Conservation (phyloP, 2,888 invertebrate genomes). For the Melieria omissa region DNA sequence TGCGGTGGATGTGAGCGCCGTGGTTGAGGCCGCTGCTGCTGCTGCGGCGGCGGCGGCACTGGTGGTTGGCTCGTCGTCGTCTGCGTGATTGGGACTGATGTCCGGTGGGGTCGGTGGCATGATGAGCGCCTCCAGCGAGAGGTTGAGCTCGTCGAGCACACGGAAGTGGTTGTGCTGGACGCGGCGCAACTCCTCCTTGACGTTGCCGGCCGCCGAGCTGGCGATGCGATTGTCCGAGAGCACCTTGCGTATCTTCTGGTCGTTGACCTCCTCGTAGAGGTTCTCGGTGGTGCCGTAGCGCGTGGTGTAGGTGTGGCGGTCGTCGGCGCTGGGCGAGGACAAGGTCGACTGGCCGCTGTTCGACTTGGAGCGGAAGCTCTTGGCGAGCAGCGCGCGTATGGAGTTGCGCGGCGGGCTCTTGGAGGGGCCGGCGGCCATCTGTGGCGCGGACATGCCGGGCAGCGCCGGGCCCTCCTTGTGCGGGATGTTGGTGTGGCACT, state of each 20-base stretch:
- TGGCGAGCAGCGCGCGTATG: slow-evolving; percentile 63
- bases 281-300: slow-evolving; percentile 84
- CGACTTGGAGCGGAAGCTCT: slow-evolving; percentile 63
- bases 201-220: slow-evolving; percentile 73
- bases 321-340: slow-evolving; percentile 61
- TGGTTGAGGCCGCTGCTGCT: slow-evolving; percentile 38
- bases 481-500: slow-evolving; percentile 74
- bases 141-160: slow-evolving; percentile 86
- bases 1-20: slow-evolving; percentile 27
- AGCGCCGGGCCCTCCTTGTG: slow-evolving; percentile 54
- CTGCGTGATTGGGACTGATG: slow-evolving; percentile 69
- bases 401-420: slow-evolving; percentile 66
- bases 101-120: slow-evolving; percentile 78
- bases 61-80: slow-evolving; percentile 68
- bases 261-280: slow-evolving; percentile 66
- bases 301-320: slow-evolving; percentile 77
- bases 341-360: slow-evolving; percentile 58
- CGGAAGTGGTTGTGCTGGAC: slow-evolving; percentile 86
- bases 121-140: slow-evolving; percentile 88
- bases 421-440: slow-evolving; percentile 52
- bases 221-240: slow-evolving; percentile 72
- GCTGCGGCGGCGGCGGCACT: slow-evolving; percentile 37
- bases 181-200: slow-evolving; percentile 85
- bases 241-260: slow-evolving; percentile 66
- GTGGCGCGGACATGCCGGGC: slow-evolving; percentile 46